Percentiles rank a stretch among this genome's conserved stretches.
These are phyloP conservation scores for Anoplopoma fimbria DNA, from an alignment of 2,113 vertebrate genomes.

Conservation along the genomic window DNA sequence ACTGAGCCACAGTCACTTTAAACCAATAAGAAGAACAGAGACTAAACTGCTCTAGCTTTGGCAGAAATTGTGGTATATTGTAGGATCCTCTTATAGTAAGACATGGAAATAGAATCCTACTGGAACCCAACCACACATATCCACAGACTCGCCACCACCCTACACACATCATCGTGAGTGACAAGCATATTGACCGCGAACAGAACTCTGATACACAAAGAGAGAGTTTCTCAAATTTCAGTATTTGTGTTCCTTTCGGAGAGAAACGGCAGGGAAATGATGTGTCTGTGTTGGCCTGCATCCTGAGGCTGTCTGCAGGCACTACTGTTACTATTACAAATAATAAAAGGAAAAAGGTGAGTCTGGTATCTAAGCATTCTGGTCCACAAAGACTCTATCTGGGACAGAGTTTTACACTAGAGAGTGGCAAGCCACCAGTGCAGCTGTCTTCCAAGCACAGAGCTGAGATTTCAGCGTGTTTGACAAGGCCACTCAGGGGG, in stretches of 20 bases:
- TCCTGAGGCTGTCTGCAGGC: conserved; percentile 23
- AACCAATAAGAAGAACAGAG: not conserved
- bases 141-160: conserved; percentile 8
- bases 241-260: conserved; percentile 22
- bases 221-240: conserved; percentile 58
- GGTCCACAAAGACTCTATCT: conserved; percentile 24
- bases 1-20: not conserved
- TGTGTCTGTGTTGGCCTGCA: conserved; percentile 12
- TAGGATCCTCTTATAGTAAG: not conserved
- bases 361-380: conserved; percentile 17
- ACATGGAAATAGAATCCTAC: not conserved
- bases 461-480: conserved; percentile 51
- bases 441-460: conserved; percentile 12
- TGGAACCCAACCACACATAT: conserved; percentile 17
- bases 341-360: conserved; percentile 17
- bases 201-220: conserved; percentile 39
- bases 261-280: conserved; percentile 26
- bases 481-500: conserved; percentile 52
- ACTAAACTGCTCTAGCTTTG: not conserved
- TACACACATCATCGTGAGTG: conserved; percentile 50
- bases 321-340: conserved; percentile 11
- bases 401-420: conserved; percentile 6
- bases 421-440: conserved; percentile 10
- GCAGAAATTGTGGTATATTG: not conserved
- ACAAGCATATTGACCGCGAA: conserved; percentile 53